Percentiles rank a stretch among this genome's conserved stretches.
These are phyloP conservation scores for Trichosurus vulpecula DNA, from an alignment of 2,797 vertebrate genomes.

Conservation along the genomic window DNA sequence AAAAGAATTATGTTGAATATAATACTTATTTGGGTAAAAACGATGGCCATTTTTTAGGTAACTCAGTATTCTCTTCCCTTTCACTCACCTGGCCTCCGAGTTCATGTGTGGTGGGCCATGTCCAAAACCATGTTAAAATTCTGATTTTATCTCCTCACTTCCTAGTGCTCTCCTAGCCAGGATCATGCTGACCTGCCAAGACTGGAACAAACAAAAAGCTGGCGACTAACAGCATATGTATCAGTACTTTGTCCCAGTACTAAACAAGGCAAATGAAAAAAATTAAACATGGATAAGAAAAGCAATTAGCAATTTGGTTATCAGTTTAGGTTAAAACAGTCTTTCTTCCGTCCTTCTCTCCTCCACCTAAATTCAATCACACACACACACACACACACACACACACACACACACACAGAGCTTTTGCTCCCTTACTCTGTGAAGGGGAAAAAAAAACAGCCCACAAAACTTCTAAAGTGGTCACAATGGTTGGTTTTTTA, in stretches of 20 bases:
- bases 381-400: slow-evolving; percentile 19
- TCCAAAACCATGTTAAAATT: slow-evolving; percentile 5
- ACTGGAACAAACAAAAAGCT: slow-evolving; percentile 26
- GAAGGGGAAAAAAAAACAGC: slow-evolving; percentile 54
- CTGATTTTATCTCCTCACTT: slow-evolving; percentile 6
- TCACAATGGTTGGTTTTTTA: slow-evolving; percentile 37
- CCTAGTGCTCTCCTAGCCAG: slow-evolving; percentile 37
- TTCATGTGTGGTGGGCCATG: slow-evolving; percentile 22
- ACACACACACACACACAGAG: slow-evolving; percentile 9
- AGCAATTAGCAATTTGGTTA: slow-evolving; percentile 47
- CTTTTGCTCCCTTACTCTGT: not conserved
- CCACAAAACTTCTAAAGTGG: slow-evolving; percentile 41
- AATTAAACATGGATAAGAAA: slow-evolving; percentile 55
- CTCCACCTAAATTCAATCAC: not conserved
- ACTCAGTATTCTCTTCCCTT: not conserved
- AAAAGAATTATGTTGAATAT: not conserved
- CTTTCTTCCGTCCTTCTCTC: slow-evolving; percentile 62
- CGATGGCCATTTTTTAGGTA: not conserved
- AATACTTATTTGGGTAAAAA: not conserved
- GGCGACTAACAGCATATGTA: slow-evolving; percentile 53
- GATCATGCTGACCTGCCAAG: slow-evolving; percentile 69
- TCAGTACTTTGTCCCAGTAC: slow-evolving; percentile 38
- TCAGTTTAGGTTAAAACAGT: slow-evolving; percentile 45
- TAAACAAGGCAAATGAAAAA: slow-evolving; percentile 67
- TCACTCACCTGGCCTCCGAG: slow-evolving; percentile 10